Evolutionary conservation across 2,113 vertebrate genomes (phyloP).

Genomic region (Protobothrops mucrosquamatus): DNA sequence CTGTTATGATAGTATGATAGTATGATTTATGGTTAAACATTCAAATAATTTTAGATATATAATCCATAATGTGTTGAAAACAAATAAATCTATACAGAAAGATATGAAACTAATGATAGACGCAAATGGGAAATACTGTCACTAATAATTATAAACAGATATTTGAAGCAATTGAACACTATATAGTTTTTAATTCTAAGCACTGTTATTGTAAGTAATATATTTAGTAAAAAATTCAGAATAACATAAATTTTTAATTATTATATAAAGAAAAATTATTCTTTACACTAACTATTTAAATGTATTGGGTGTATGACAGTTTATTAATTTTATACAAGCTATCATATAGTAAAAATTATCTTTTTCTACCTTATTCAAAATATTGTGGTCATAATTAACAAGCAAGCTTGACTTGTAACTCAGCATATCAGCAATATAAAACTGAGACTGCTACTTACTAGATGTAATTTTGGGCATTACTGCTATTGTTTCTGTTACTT

Average conservation of each 20-base stretch:
- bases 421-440: conserved; percentile 38
- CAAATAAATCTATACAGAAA: neutral
- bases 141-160: neutral
- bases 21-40: conserved; percentile 47
- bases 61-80: accelerated
- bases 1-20: conserved; percentile 31
- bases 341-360: conserved; percentile 44
- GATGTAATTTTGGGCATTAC: conserved; percentile 17
- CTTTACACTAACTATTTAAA: conserved; percentile 15
- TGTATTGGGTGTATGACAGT: conserved; percentile 2
- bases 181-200: conserved; percentile 22
- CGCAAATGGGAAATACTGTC: neutral
- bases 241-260: conserved; percentile 37
- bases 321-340: conserved; percentile 23
- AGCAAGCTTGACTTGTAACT: conserved; percentile 34
- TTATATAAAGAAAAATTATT: conserved; percentile 43
- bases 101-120: neutral
- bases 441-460: neutral
- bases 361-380: conserved; percentile 5
- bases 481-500: neutral
- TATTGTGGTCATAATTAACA: conserved; percentile 31
- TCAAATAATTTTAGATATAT: conserved; percentile 14
- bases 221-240: conserved; percentile 45
- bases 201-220: conserved; percentile 1
- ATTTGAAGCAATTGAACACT: neutral